phyloP scores from a whole-genome alignment of 2,113 vertebrate species.

The Sinocyclocheilus maitianheensis region DNA sequence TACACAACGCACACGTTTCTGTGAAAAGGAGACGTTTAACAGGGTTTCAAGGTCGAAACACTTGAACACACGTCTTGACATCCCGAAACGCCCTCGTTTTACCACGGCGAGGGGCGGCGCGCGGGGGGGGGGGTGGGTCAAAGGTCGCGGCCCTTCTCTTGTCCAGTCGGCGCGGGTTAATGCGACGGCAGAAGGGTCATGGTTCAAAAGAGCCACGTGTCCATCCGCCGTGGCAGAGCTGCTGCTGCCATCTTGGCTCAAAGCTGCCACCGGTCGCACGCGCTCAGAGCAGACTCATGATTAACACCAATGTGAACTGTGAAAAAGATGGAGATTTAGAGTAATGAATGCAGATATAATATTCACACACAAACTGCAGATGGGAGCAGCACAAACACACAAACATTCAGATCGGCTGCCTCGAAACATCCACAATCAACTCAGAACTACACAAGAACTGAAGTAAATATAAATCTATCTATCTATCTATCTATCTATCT shows the following conservation, averaged over 20 bases:
- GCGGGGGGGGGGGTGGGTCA: slow-evolving; percentile 15
- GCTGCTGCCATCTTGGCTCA: background rate
- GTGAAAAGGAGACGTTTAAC: background rate
- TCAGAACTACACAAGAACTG: no score
- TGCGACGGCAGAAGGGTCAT: slow-evolving; percentile 2
- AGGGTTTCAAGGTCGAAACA: slow-evolving; percentile 21
- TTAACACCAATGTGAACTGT: background rate
- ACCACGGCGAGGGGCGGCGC: background rate
- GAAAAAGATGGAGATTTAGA: background rate
- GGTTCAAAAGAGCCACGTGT: background rate
- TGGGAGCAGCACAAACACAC: background rate
- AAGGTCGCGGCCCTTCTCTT: slow-evolving; percentile 38
- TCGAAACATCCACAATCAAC: no score
- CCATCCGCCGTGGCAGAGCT: background rate
- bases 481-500: no score
- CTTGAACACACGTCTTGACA: background rate
- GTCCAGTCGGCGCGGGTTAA: slow-evolving; percentile 35
- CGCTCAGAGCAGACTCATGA: background rate
- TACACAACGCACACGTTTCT: background rate
- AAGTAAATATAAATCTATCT: no score
- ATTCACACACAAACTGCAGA: background rate
- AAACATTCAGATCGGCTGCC: background rate
- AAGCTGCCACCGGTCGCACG: background rate
- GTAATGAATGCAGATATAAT: background rate
- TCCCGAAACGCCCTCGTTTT: background rate